A percentile compares a stretch with the other conserved stretches of the same genome.
phyloP scores from a whole-genome alignment of 2,797 vertebrate species.

The Gambusia yucatana region DNA sequence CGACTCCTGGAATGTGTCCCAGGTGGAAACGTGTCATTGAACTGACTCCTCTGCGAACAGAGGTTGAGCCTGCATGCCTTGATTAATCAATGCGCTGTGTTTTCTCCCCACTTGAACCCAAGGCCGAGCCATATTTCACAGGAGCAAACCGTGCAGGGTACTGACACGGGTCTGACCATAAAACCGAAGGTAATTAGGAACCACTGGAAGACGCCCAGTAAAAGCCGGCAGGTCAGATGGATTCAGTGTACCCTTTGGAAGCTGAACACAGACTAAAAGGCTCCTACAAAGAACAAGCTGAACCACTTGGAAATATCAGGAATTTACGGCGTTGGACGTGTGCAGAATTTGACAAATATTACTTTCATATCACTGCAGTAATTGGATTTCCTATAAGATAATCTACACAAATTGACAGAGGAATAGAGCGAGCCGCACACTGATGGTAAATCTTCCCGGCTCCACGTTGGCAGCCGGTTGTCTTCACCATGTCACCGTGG shows the following conservation, averaged over 20 bases:
- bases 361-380: conserved; percentile 59
- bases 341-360: conserved; percentile 71
- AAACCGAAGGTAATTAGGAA: conserved; percentile 82
- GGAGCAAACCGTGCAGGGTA: conserved; percentile 74
- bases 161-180: conserved; percentile 73
- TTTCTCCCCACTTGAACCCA: conserved; percentile 80
- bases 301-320: conserved; percentile 39
- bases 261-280: conserved; percentile 46
- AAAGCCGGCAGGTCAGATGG: conserved; percentile 71
- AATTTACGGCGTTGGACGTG: conserved; percentile 58
- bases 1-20: conserved; percentile 66
- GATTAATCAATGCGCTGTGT: conserved; percentile 79
- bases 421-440: conserved; percentile 49
- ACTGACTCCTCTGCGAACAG: conserved; percentile 73
- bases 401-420: conserved; percentile 70
- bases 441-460: conserved; percentile 57
- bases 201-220: conserved; percentile 65
- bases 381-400: conserved; percentile 71
- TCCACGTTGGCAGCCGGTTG: conserved; percentile 33
- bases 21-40: conserved; percentile 78
- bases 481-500: conserved; percentile 27
- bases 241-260: conserved; percentile 53
- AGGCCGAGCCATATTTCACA: conserved; percentile 81
- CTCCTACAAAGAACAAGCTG: conserved; percentile 11
- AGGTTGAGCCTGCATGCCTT: conserved; percentile 71